Evolutionary conservation across 1,140 invertebrate genomes (phyloP).

Genomic region (Cydia pomonella): DNA sequence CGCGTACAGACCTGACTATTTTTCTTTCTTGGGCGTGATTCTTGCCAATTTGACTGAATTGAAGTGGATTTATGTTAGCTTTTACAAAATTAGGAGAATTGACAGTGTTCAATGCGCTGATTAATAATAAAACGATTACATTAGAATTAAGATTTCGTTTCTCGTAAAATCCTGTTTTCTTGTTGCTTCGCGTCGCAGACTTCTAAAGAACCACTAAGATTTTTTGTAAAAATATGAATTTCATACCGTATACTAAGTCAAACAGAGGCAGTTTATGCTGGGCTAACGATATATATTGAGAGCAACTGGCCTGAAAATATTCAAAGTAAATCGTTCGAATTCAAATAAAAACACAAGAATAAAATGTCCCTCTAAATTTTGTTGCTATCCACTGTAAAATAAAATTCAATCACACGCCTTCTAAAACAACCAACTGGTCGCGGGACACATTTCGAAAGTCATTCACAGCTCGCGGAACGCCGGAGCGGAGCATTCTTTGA

Average conservation of each 20-base stretch:
- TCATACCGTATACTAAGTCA: too few species aligned
- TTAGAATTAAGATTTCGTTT: too few species aligned
- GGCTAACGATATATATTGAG: too few species aligned
- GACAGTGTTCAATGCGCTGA: too few species aligned
- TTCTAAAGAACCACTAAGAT: too few species aligned
- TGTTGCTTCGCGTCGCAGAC: too few species aligned
- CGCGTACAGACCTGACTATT: constrained; percentile 37
- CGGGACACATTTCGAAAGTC: constrained; percentile 7
- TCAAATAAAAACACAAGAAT: not conserved
- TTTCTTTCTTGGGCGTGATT: constrained; percentile 44
- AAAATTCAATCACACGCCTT: constrained; percentile 10
- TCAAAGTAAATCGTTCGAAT: not conserved
- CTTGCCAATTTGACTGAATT: constrained; percentile 30
- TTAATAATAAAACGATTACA: too few species aligned
- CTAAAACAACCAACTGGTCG: constrained; percentile 3
- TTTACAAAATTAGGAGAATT: not conserved
- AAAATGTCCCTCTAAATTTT: not conserved
- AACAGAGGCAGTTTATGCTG: too few species aligned
- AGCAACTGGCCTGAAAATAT: too few species aligned
- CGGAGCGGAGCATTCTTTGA: not conserved
- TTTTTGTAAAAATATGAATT: too few species aligned
- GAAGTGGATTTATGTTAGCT: constrained; percentile 4
- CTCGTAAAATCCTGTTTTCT: too few species aligned
- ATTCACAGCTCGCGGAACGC: not conserved
- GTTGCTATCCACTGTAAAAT: not conserved